Evolutionary conservation across 2,888 invertebrate genomes (phyloP).

Genomic region (Chymomyza amoena): DNA sequence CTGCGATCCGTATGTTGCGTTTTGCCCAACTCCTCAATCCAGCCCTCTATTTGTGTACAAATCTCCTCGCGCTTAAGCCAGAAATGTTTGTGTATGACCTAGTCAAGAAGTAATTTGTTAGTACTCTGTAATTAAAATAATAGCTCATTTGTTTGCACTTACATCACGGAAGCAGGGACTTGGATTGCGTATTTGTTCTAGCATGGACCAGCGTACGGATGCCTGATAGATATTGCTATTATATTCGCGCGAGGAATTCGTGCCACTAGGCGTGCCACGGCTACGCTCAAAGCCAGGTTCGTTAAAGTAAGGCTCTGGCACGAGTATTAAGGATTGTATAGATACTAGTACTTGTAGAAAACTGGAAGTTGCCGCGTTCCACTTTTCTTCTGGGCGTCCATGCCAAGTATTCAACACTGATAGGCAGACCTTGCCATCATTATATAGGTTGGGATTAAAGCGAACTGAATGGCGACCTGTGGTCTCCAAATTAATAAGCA

Average conservation of each 20-base stretch:
- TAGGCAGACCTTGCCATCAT: slow-evolving; percentile 96
- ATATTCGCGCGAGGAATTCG: slow-evolving; percentile 94
- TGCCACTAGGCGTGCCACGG: slow-evolving; percentile 92
- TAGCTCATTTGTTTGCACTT: slow-evolving; percentile 37
- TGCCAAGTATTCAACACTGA: slow-evolving; percentile 98
- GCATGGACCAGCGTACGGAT: slow-evolving; percentile 97
- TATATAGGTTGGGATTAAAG: slow-evolving; percentile 95
- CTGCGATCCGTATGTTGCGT: slow-evolving; percentile 87
- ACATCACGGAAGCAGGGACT: slow-evolving; percentile 95
- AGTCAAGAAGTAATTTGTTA: slow-evolving; percentile 25
- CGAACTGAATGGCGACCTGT: slow-evolving; percentile 93
- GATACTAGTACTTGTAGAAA: slow-evolving; percentile 95
- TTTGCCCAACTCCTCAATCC: slow-evolving; percentile 93
- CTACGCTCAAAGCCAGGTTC: slow-evolving; percentile 96
- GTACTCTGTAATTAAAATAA: neutral
- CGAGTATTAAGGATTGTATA: slow-evolving; percentile 94
- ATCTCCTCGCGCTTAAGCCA: slow-evolving; percentile 96
- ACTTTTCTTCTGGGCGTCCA: slow-evolving; percentile 96
- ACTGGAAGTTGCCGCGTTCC: slow-evolving; percentile 97
- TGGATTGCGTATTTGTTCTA: slow-evolving; percentile 94
- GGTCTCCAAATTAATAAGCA: slow-evolving; percentile 94
- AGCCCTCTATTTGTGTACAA: slow-evolving; percentile 90
- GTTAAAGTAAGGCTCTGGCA: slow-evolving; percentile 96
- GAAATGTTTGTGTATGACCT: slow-evolving; percentile 95
- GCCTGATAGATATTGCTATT: slow-evolving; percentile 97